These are phyloP conservation scores for Fragum fragum DNA, from an alignment of 2,888 invertebrate species.

Conservation along the genomic window DNA sequence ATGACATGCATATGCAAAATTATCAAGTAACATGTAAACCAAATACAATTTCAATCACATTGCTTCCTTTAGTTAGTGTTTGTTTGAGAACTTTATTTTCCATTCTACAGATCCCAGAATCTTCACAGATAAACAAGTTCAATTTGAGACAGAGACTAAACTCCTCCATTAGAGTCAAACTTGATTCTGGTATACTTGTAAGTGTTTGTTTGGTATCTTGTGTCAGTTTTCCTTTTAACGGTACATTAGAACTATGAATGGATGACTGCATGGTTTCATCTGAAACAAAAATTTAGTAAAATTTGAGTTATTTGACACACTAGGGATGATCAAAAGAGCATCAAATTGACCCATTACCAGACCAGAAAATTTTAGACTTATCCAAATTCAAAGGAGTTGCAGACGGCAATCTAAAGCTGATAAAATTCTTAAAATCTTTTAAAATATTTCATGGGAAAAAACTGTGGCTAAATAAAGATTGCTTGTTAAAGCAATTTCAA, in stretches of 20 bases:
- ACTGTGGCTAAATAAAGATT: no score
- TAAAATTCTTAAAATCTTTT: no score
- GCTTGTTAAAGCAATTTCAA: no score
- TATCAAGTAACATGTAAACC: not conserved
- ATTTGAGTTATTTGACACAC: no score
- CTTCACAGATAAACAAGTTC: conserved; percentile 57
- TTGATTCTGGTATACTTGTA: conserved; percentile 31
- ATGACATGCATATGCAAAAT: not conserved
- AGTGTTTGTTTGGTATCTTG: conserved; percentile 46
- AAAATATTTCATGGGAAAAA: no score
- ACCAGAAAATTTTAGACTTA: no score
- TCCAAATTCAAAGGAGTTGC: no score
- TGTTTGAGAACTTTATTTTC: conserved; percentile 37
- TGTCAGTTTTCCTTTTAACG: conserved; percentile 42
- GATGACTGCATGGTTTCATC: conserved; percentile 41
- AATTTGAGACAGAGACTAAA: conserved; percentile 37
- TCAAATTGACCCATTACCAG: no score
- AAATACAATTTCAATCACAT: conserved; percentile 14
- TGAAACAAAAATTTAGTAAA: conserved; percentile 49
- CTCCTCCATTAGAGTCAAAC: not conserved
- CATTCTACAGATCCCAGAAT: conserved; percentile 53
- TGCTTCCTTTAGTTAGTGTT: not conserved
- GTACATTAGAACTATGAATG: conserved; percentile 8
- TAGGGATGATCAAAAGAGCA: no score
- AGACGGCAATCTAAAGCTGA: no score